Evolutionary conservation across 2,797 vertebrate species (phyloP).

Genomic region (Melanotaenia boesemani): DNA sequence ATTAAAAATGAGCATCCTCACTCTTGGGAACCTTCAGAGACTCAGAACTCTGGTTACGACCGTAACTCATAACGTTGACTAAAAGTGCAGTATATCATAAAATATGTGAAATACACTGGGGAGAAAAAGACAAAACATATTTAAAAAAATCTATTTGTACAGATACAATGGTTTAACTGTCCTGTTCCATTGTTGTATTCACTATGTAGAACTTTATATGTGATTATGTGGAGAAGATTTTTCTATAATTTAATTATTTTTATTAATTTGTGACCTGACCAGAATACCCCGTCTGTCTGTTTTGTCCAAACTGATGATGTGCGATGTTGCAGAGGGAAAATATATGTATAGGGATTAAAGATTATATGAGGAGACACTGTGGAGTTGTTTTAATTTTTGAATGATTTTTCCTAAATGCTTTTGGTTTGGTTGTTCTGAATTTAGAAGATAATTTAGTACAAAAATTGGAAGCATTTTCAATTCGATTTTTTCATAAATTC

Average conservation of each 20-base stretch:
- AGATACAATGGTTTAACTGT: conserved; percentile 82
- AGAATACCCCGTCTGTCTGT: conserved; percentile 74
- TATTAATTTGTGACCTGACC: conserved; percentile 76
- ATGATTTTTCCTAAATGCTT: too few species aligned
- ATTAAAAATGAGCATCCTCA: conserved; percentile 26
- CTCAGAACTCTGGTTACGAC: conserved; percentile 36
- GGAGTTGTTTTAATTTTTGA: too few species aligned
- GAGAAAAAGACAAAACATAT: conserved; percentile 40
- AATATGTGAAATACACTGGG: conserved; percentile 68
- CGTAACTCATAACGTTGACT: conserved; percentile 35
- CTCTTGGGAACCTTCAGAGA: conserved; percentile 49
- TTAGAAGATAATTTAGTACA: too few species aligned
- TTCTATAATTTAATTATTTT: conserved; percentile 77
- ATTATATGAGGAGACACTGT: conserved; percentile 64
- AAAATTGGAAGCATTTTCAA: too few species aligned
- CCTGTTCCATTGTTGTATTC: conserved; percentile 92
- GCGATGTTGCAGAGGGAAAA: conserved; percentile 80
- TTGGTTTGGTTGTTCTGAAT: too few species aligned
- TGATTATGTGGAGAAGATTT: conserved; percentile 92
- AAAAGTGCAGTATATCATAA: conserved; percentile 73
- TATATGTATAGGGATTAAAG: conserved; percentile 80
- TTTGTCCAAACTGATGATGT: conserved; percentile 72
- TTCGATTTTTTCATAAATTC: too few species aligned
- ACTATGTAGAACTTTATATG: conserved; percentile 92
- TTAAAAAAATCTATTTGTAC: conserved; percentile 87